Evolutionary conservation across 23 tunicate genomes (phyloP), one percentile per base, ranked within the genome.

Genomic region (Diplosoma virens): DNA sequence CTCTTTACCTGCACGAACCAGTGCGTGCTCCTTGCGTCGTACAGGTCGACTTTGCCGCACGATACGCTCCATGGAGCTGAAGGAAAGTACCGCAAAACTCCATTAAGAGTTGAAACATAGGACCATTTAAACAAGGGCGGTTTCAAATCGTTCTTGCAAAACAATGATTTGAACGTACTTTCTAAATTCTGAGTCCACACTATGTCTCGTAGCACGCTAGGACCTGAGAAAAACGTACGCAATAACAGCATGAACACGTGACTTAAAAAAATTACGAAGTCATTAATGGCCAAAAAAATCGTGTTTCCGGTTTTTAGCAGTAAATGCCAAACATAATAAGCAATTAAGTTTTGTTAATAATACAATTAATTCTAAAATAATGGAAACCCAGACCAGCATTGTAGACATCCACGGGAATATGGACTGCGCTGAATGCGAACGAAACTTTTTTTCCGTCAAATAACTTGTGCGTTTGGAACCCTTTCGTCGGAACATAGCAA

Each of bases 1-100:
- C n/a, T n/a, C n/a, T 59, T 47, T 21, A 89, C 96, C 81, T 82
- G 83, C 21, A 89, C 69, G 78, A 76, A 89, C 96, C 96, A 89
- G 3, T 69, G 71, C 24, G 54, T 30, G 18, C 59, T 65, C 2
- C 87, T 33, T 4, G 73, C 71, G 34, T 87, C 94, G 29, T 45
- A 79, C 16, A 86, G 58, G 47, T 84, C 89, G 34, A 71, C 27
- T 17, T 56, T 37, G 18, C 25, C 26, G 58, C 84, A 78, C 17
- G 33, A 31, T 9, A 25, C 50, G 14, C 33, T 70, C 96, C 96
- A 89, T 18, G 47, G 65, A 4, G 79, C 24, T 2, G 77, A 81
- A 35, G 96, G 96, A 33, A 67, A 89, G 53, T 84, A 89, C 30
- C 96, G 41, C 50, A 77, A 23, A 11, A 89, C 96, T 1, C 96